phyloP scores from a whole-genome alignment of 1,140 invertebrate genomes.

The Papilio xuthus region DNA sequence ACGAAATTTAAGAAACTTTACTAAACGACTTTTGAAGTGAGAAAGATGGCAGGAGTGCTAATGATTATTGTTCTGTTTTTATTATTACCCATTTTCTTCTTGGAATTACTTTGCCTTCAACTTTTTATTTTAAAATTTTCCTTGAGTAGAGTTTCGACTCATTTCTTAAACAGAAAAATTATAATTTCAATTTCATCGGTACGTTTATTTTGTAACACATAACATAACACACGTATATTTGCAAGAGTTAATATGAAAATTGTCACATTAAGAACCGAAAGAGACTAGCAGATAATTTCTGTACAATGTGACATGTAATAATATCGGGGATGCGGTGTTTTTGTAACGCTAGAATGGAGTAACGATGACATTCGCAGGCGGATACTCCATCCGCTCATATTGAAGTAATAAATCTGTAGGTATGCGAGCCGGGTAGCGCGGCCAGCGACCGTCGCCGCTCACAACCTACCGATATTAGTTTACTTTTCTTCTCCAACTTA shows the following conservation, averaged over 20 bases:
- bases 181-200: not conserved
- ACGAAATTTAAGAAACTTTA: conserved; percentile 75
- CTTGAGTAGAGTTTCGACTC: not conserved
- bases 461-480: conserved; percentile 79
- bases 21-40: conserved; percentile 77
- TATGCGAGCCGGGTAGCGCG: conserved; percentile 60
- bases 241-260: conserved; percentile 17
- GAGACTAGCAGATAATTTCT: conserved; percentile 11
- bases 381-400: conserved; percentile 74
- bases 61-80: conserved; percentile 75
- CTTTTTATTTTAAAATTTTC: conserved; percentile 19
- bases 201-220: not conserved
- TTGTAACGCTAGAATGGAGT: conserved; percentile 59
- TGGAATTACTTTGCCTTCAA: conserved; percentile 29
- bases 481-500: conserved; percentile 80
- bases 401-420: conserved; percentile 78
- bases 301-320: conserved; percentile 40
- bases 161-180: not conserved
- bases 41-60: conserved; percentile 73
- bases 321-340: conserved; percentile 50
- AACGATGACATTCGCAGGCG: conserved; percentile 66
- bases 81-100: conserved; percentile 45
- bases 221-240: not conserved
- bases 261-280: conserved; percentile 36
- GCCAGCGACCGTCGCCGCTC: conserved; percentile 57